Percentiles rank a stretch among this genome's conserved stretches.
Evolutionary conservation across 2,797 vertebrate genomes (phyloP).

Genomic region (Cyclura pinguis): DNA sequence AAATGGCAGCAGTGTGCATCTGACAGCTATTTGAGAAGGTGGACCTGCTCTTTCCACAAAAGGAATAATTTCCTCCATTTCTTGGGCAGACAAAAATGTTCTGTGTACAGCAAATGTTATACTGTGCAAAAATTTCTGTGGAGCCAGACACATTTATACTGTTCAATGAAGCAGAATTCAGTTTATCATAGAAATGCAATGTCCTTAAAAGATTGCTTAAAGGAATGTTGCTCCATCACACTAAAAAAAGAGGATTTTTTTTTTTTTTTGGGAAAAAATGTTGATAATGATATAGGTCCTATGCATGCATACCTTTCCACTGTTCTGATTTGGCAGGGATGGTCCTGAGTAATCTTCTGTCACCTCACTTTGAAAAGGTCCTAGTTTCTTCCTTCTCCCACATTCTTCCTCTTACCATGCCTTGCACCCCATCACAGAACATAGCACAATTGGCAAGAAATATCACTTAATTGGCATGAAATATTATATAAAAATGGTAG

Average conservation of each 20-base stretch:
- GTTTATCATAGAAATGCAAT: slow-evolving; percentile 67
- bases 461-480: too few relatives aligned
- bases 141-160: slow-evolving; percentile 65
- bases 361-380: too few relatives aligned
- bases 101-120: background rate
- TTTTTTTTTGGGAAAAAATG: slow-evolving; percentile 18
- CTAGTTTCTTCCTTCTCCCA: too few relatives aligned
- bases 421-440: too few relatives aligned
- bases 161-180: slow-evolving; percentile 60
- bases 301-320: too few relatives aligned
- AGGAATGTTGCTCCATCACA: slow-evolving; percentile 39
- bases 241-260: slow-evolving; percentile 48
- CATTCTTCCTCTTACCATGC: too few relatives aligned
- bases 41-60: slow-evolving; percentile 46
- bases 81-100: background rate
- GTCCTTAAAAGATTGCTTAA: slow-evolving; percentile 44
- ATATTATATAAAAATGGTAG: too few relatives aligned
- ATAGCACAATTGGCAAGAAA: too few relatives aligned
- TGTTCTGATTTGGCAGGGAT: too few relatives aligned
- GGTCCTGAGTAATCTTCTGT: too few relatives aligned
- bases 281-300: slow-evolving; percentile 4
- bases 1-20: slow-evolving; percentile 30
- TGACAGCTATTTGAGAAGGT: slow-evolving; percentile 53
- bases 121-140: slow-evolving; percentile 70
- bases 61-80: slow-evolving; percentile 41